phyloP scores from a whole-genome alignment of 2,113 vertebrate genomes.

The Canis aureus region DNA sequence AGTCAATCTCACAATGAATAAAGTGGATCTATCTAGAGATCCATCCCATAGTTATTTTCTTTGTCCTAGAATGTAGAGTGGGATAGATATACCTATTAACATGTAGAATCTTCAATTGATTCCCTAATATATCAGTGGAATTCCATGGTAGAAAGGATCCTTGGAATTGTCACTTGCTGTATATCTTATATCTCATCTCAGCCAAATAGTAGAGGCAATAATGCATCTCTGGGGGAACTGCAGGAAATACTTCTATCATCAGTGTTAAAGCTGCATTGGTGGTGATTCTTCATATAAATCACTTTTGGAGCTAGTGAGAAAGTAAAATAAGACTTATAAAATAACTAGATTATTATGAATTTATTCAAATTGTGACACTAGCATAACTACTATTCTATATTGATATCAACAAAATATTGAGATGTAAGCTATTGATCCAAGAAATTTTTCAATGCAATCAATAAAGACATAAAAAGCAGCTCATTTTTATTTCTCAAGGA shows the following conservation, averaged over 20 bases:
- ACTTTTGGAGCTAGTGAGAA: not conserved
- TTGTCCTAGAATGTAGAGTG: not conserved
- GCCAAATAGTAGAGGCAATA: not conserved
- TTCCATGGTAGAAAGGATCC: not conserved
- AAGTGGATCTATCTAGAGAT: not conserved
- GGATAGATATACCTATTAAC: not conserved
- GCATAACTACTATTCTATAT: not conserved
- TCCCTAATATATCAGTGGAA: not conserved
- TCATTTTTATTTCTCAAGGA: not conserved
- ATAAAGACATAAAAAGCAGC: not conserved
- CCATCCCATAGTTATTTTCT: not conserved
- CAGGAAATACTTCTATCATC: not conserved
- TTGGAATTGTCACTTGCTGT: not conserved
- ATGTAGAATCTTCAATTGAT: not conserved
- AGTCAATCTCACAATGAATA: not conserved
- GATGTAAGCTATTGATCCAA: not conserved
- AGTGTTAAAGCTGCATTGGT: not conserved
- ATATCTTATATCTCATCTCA: not conserved
- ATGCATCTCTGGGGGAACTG: not conserved
- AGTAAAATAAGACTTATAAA: not conserved
- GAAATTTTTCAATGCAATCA: not conserved
- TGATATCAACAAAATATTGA: not conserved
- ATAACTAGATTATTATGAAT: not conserved
- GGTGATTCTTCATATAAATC: not conserved
- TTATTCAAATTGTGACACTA: not conserved